Percentiles rank a stretch among this genome's conserved stretches.
These are phyloP conservation scores for Drosophila subpulchrella DNA, from an alignment of 1,140 invertebrate species.

Conservation along the genomic window DNA sequence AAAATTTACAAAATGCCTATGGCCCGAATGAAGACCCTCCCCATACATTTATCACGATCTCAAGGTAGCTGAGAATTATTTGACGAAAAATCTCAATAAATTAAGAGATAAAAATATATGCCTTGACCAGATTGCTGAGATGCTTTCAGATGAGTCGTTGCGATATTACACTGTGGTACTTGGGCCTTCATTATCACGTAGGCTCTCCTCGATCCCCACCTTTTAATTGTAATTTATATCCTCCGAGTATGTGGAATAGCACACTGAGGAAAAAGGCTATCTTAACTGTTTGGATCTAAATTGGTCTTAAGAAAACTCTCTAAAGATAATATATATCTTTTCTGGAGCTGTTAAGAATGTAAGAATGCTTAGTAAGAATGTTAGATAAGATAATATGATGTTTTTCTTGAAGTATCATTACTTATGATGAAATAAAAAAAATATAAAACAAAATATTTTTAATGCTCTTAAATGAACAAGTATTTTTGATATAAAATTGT, in stretches of 20 bases:
- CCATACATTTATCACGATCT: conserved; percentile 25
- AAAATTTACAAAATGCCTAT: conserved; percentile 20
- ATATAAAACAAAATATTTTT: too few species aligned
- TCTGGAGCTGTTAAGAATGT: too few species aligned
- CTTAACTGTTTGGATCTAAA: background rate
- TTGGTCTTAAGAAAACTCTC: background rate
- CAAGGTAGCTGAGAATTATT: conserved; percentile 36
- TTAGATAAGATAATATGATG: too few species aligned
- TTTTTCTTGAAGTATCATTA: too few species aligned
- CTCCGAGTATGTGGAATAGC: conserved; percentile 2
- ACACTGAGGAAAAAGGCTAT: background rate
- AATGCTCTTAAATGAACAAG: too few species aligned
- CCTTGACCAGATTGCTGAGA: conserved; percentile 7
- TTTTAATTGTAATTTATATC: conserved; percentile 71
- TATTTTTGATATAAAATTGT: too few species aligned
- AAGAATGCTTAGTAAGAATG: too few species aligned
- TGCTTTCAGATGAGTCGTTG: conserved; percentile 6
- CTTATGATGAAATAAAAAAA: too few species aligned
- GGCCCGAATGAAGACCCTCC: conserved; percentile 7
- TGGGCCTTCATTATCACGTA: conserved; percentile 41
- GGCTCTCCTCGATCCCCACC: conserved; percentile 5
- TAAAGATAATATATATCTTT: too few species aligned
- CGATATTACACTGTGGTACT: conserved; percentile 22
- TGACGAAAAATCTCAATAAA: conserved; percentile 39
- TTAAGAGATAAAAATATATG: conserved; percentile 35